Evolutionary conservation across 1,140 invertebrate genomes (phyloP).

Genomic region (Sinonovacula constricta): DNA sequence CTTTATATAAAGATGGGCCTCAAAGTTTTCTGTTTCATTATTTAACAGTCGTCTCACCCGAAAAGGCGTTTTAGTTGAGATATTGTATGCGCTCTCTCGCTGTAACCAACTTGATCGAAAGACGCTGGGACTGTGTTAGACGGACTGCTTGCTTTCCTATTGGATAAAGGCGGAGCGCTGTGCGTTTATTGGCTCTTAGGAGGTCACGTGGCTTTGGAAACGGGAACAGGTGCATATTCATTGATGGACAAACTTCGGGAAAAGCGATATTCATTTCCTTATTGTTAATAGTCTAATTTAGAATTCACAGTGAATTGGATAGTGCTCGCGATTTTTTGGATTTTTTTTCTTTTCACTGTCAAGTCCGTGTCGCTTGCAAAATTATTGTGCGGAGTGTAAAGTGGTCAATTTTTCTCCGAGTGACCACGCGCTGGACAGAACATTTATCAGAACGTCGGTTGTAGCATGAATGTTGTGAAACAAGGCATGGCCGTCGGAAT

Average conservation of each 20-base stretch:
- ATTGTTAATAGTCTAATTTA: constrained; percentile 40
- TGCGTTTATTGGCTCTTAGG: constrained; percentile 39
- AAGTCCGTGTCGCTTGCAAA: no score
- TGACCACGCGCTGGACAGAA: no score
- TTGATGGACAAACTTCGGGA: constrained; percentile 42
- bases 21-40: no score
- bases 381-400: background rate
- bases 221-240: constrained; percentile 50
- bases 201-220: constrained; percentile 37
- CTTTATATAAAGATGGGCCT: no score
- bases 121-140: no score
- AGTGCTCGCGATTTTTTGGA: constrained; percentile 38
- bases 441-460: no score
- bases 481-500: constrained; percentile 58
- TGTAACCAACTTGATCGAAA: no score
- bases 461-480: constrained; percentile 46
- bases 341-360: no score
- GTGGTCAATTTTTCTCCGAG: background rate
- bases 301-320: constrained; percentile 38
- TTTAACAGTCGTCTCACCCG: no score
- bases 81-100: no score
- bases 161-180: constrained; percentile 22
- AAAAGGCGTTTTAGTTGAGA: no score
- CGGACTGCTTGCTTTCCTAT: constrained; percentile 5
- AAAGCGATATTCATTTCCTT: constrained; percentile 53